Evolutionary conservation across 2,113 vertebrate species (phyloP).

Genomic region (Lamprotornis superbus): DNA sequence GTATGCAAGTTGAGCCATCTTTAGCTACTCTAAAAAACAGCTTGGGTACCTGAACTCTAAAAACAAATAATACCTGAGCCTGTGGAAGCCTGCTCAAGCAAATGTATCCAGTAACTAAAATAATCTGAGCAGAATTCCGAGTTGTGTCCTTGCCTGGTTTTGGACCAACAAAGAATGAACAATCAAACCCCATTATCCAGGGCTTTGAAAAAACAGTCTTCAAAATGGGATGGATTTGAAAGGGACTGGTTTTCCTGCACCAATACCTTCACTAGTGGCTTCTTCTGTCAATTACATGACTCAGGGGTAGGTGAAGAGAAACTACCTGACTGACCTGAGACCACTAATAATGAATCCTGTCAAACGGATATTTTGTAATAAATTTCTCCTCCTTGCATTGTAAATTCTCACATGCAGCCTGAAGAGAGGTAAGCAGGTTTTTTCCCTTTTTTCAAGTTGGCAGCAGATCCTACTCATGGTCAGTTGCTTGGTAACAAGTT

Average conservation of each 20-base stretch:
- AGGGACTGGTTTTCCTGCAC: not conserved
- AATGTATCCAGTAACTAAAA: not conserved
- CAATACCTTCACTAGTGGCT: not conserved
- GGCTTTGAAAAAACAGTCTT: not conserved
- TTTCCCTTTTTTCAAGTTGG: constrained; percentile 9
- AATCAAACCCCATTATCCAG: not conserved
- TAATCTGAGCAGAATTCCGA: not conserved
- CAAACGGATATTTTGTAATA: not conserved
- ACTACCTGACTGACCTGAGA: not conserved
- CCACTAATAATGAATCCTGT: not conserved
- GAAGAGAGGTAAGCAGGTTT: not conserved
- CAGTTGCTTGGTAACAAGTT: constrained; percentile 58
- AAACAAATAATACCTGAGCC: not conserved
- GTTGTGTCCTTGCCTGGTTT: not conserved
- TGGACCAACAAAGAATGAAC: not conserved
- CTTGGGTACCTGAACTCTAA: not conserved
- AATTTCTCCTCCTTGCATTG: not conserved
- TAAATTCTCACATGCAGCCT: not conserved
- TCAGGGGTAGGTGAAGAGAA: not conserved
- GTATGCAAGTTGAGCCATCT: not conserved
- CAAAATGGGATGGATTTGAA: not conserved
- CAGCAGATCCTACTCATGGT: not conserved
- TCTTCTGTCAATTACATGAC: not conserved
- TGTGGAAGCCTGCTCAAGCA: not conserved
- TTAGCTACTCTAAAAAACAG: not conserved